Evolutionary conservation across 1,140 invertebrate species (phyloP), one percentile per base, ranked within the genome.

Genomic region (Magallana gigas): DNA sequence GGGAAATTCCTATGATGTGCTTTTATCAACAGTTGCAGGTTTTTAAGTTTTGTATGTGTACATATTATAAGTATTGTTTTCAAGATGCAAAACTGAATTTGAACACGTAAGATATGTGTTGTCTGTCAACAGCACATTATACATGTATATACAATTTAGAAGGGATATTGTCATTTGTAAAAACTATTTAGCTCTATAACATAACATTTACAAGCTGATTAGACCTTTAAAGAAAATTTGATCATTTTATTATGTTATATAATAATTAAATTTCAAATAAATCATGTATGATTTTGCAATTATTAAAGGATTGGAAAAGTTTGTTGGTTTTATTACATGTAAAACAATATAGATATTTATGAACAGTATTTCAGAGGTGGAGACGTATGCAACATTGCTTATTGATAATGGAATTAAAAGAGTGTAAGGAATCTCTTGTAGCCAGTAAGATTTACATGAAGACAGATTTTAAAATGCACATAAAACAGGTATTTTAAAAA

Each of bases 381-480:
- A 80, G 48, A 80, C 48, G 76, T 80, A 80, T 80, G 76, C 29
- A 36, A 48, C 23, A 80, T 48, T 29, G 71, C 6, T 18, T 80
- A 56, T 56, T 36, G 18, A 0, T 80, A 29, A 16, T 56, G 48
- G 76, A 29, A 56, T 29, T 80, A 18, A 80, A 80, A 80, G 76
- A 80, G 29, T 80, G 8, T 14, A 80, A 80, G 29, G 76, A 80
- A 48, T 29, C 76, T 80, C 16, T 80, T 11, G 76, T 80, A 48
- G 59, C n/a, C 29, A 36, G 60, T 14, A 62, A 48, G 16, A 64
- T 85, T 16, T 64, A 85, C 60, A 16, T 85, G 60, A 85, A 85
- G 57, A 64, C 84, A n/a, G 84, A 85, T 14, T 85, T 64, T 56
- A 64, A 85, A 59, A 29, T 85, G 14, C 84, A 85, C 64, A 23